Evolutionary conservation across 2,797 vertebrate genomes (phyloP).

Genomic region (Pantherophis vulpinus): DNA sequence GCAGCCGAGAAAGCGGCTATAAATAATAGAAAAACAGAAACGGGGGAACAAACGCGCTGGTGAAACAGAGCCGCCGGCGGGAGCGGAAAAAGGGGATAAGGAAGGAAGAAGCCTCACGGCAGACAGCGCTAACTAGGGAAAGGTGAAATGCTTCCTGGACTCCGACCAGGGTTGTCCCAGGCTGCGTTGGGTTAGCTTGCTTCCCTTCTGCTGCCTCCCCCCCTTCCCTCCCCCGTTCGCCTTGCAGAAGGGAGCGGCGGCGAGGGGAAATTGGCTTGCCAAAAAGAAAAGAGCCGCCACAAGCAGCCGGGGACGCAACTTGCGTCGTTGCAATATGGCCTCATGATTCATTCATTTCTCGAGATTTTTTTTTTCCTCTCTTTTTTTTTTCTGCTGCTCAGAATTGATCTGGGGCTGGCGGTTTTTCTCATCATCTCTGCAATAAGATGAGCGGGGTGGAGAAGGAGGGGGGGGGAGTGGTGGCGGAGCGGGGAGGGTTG

Average conservation of each 20-base stretch:
- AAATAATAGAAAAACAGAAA: constrained; percentile 55
- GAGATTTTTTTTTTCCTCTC: neutral
- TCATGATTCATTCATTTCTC: constrained; percentile 49
- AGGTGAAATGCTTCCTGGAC: constrained; percentile 3
- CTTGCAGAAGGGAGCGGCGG: too few species aligned
- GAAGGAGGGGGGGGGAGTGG: constrained; percentile 21
- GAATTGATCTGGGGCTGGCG: constrained; percentile 23
- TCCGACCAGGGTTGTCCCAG: constrained; percentile 20
- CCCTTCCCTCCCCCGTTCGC: too few species aligned
- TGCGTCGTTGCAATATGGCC: constrained; percentile 13
- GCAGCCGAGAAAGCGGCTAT: constrained; percentile 39
- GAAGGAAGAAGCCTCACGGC: neutral
- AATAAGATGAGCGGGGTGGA: constrained; percentile 18
- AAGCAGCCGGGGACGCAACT: constrained; percentile 8
- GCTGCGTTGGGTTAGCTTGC: neutral
- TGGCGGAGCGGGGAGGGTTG: neutral
- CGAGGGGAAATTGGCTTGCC: constrained; percentile 1
- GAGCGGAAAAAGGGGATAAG: neutral
- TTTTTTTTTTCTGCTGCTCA: constrained; percentile 34
- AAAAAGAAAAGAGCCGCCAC: constrained; percentile 18
- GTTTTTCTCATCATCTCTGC: constrained; percentile 34
- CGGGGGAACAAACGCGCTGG: constrained; percentile 40
- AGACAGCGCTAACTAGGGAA: constrained; percentile 10
- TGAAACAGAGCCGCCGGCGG: neutral
- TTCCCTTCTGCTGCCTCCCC: neutral